phyloP scores from a whole-genome alignment of 2,113 vertebrate species.

The Muscicapa adusta region DNA sequence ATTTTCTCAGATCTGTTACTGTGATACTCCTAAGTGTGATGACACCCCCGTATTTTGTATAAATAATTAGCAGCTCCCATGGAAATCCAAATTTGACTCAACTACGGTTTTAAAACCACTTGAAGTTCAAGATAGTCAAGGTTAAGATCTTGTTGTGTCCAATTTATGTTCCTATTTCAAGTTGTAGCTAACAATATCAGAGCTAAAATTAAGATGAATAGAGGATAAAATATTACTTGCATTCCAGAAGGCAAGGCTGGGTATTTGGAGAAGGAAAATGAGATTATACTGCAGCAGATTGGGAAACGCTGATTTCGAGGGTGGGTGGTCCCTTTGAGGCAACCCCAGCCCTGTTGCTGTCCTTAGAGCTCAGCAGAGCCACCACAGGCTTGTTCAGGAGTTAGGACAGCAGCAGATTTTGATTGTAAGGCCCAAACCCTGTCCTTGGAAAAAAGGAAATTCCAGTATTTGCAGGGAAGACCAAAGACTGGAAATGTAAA shows the following conservation, averaged over 20 bases:
- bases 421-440: fast-evolving
- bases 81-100: neutral
- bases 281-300: neutral
- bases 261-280: neutral
- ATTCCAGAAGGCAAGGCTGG: neutral
- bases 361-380: neutral
- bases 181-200: neutral
- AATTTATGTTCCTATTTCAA: neutral
- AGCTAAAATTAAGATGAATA: neutral
- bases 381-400: fast-evolving
- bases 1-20: neutral
- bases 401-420: neutral
- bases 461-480: neutral
- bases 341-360: neutral
- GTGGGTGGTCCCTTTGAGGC: neutral
- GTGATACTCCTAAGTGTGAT: neutral
- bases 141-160: neutral
- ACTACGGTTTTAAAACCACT: neutral
- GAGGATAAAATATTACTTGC: neutral
- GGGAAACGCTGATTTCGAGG: neutral
- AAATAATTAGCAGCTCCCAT: neutral
- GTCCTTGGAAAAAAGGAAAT: neutral
- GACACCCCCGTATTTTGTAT: neutral
- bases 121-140: neutral
- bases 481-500: neutral